Percentiles rank a stretch among this genome's conserved stretches.
Evolutionary conservation across 2,113 vertebrate species (phyloP).

Genomic region (Kobus ellipsiprymnus): DNA sequence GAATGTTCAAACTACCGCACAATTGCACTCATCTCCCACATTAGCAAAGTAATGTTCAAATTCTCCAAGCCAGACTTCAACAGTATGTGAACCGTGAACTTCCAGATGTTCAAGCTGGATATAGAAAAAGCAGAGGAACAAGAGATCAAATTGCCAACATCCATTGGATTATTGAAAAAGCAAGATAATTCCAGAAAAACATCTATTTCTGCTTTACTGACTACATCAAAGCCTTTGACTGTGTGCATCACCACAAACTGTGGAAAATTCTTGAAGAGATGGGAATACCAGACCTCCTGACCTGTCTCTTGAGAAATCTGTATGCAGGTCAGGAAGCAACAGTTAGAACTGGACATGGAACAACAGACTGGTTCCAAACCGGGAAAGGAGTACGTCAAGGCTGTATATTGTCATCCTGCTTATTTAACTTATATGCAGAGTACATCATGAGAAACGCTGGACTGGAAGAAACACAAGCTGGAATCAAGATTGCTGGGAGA

Average conservation of each 20-base stretch:
- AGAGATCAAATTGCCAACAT: neutral
- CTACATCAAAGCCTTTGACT: neutral
- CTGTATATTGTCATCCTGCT: neutral
- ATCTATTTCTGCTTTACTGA: neutral
- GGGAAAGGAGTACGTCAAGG: neutral
- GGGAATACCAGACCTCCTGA: neutral
- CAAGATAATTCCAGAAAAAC: neutral
- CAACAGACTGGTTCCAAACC: neutral
- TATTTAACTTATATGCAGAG: neutral
- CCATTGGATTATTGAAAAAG: fast-evolving
- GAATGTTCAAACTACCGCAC: neutral
- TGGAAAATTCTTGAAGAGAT: neutral
- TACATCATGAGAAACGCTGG: neutral
- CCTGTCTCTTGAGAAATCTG: neutral
- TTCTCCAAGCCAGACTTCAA: neutral
- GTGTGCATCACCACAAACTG: neutral
- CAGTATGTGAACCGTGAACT: neutral
- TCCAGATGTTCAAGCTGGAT: neutral
- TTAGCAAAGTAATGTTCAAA: neutral
- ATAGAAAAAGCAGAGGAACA: neutral
- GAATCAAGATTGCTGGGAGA: neutral
- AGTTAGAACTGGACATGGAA: neutral
- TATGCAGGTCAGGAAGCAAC: neutral
- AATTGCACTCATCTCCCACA: neutral
- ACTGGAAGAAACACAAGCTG: neutral